phyloP scores from a whole-genome alignment of 2,797 vertebrate species.

The Chelon labrosus region DNA sequence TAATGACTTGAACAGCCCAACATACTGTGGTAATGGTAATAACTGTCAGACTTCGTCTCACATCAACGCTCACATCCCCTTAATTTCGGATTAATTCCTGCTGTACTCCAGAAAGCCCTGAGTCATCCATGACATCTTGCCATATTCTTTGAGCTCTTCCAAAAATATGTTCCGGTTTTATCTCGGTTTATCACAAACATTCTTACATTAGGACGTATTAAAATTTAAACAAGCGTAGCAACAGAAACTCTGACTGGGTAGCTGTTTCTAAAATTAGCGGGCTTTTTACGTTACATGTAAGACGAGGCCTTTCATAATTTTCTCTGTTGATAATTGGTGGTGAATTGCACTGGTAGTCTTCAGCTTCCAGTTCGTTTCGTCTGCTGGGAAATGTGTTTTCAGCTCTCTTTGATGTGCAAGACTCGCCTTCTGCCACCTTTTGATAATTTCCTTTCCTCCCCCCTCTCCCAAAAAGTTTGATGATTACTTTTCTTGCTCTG shows the following conservation, averaged over 20 bases:
- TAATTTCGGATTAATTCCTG: constrained; percentile 79
- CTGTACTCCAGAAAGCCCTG: constrained; percentile 47
- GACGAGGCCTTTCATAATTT: not conserved
- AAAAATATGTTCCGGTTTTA: constrained; percentile 49
- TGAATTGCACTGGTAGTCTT: constrained; percentile 31
- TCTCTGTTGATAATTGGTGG: not conserved
- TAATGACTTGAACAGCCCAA: constrained; percentile 76
- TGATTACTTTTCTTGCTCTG: constrained; percentile 67
- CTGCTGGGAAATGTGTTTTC: constrained; percentile 27
- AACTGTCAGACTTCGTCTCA: constrained; percentile 75
- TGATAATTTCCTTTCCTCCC: constrained; percentile 30
- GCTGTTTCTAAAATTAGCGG: constrained; percentile 24
- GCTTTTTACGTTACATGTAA: constrained; percentile 7
- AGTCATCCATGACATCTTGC: constrained; percentile 38
- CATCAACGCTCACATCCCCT: constrained; percentile 70
- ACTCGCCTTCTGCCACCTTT: constrained; percentile 39
- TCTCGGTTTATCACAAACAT: constrained; percentile 34
- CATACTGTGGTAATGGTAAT: constrained; percentile 76
- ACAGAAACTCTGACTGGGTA: constrained; percentile 3
- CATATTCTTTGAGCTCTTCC: constrained; percentile 49
- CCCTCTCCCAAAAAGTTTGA: constrained; percentile 39
- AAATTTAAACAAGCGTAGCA: constrained; percentile 11
- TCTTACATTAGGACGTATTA: constrained; percentile 24
- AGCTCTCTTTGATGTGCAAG: constrained; percentile 44
- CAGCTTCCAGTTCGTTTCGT: constrained; percentile 24